Conservation (phyloP, 2,797 vertebrate genomes). For the Acipenser oxyrinchus region DNA sequence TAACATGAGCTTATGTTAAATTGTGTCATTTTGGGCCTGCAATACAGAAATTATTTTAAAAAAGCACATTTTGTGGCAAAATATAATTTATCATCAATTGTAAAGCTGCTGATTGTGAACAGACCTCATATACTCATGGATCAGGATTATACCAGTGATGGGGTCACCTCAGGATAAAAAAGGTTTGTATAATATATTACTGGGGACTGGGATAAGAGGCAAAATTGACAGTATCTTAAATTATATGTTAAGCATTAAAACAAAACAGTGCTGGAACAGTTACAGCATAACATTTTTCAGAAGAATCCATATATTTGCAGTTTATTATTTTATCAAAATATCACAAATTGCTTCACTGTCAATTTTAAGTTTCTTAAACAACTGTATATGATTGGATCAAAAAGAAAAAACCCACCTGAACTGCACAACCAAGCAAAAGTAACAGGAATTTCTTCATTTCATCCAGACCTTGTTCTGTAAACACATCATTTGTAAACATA, state of each 20-base stretch:
- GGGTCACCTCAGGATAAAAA: slow-evolving; percentile 4
- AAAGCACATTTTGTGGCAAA: no score
- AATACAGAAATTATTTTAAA: no score
- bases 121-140: no score
- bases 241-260: background rate
- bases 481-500: slow-evolving; percentile 12
- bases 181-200: background rate
- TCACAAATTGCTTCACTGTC: background rate
- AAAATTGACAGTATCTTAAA: background rate
- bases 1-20: no score
- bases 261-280: no score
- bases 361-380: background rate
- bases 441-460: slow-evolving; percentile 84
- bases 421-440: slow-evolving; percentile 86
- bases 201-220: background rate
- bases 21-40: no score
- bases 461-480: slow-evolving; percentile 81
- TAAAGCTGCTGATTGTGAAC: background rate
- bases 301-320: no score
- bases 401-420: slow-evolving; percentile 68
- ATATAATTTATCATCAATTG: no score
- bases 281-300: background rate
- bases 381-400: background rate
- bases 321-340: background rate
- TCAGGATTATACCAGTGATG: background rate